A percentile compares a stretch with the other conserved stretches of the same genome.
Conservation (phyloP, 2,113 vertebrate species). For the Pachypanchax playfairii region DNA sequence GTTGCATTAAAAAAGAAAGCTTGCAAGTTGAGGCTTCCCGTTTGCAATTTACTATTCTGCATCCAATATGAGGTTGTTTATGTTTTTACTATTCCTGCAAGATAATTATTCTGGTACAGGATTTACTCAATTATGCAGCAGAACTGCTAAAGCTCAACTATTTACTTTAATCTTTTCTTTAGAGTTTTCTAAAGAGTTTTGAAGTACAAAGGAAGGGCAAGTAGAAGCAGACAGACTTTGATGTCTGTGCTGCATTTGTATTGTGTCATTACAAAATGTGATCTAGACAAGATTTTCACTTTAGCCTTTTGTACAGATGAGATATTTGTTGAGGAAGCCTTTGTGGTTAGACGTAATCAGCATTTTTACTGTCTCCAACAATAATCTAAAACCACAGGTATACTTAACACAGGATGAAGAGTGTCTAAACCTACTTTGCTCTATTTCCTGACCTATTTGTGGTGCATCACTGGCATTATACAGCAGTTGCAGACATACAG, state of each 20-base stretch:
- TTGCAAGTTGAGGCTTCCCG: constrained; percentile 31
- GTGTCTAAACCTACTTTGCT: constrained; percentile 61
- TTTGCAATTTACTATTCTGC: constrained; percentile 74
- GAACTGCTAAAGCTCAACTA: constrained; percentile 57
- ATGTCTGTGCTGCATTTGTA: constrained; percentile 59
- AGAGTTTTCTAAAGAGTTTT: constrained; percentile 41
- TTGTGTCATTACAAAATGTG: constrained; percentile 61
- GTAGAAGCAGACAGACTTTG: constrained; percentile 55
- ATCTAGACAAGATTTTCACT: constrained; percentile 68
- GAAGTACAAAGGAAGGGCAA: constrained; percentile 58
- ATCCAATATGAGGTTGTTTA: constrained; percentile 73
- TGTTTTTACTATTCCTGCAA: constrained; percentile 58
- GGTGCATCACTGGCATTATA: constrained; percentile 54
- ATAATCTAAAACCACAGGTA: constrained; percentile 72
- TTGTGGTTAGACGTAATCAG: constrained; percentile 76
- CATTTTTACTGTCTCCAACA: constrained; percentile 66
- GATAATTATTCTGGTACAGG: constrained; percentile 63
- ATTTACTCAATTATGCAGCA: constrained; percentile 72
- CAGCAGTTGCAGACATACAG: constrained; percentile 46
- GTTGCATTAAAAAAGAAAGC: constrained; percentile 50
- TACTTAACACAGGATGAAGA: constrained; percentile 70
- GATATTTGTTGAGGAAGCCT: constrained; percentile 72
- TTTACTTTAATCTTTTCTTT: constrained; percentile 59
- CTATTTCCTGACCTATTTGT: constrained; percentile 76
- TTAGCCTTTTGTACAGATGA: constrained; percentile 62